Conservation (phyloP, 1,140 invertebrate species). For the Teleogryllus occipitalis region DNA sequence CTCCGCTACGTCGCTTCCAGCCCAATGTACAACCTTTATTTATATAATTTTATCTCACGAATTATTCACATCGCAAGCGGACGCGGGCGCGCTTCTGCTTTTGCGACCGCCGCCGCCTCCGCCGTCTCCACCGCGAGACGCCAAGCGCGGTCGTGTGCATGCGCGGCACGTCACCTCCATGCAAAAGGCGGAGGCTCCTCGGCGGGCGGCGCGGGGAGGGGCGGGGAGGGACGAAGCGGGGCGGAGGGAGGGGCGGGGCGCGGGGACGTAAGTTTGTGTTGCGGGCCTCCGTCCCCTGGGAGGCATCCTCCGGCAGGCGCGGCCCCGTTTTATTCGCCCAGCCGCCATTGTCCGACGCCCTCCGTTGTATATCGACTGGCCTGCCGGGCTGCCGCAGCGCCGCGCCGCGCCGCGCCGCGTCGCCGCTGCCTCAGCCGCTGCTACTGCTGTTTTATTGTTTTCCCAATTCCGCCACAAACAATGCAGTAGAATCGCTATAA, state of each 20-base stretch:
- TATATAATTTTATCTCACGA: not conserved
- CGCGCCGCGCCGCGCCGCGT: too few species aligned
- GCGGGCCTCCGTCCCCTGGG: not conserved
- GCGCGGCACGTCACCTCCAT: not conserved
- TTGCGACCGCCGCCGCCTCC: not conserved
- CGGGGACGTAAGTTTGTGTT: not conserved
- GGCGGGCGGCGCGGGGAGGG: too few species aligned
- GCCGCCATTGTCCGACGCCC: not conserved
- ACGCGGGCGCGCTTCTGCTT: too few species aligned
- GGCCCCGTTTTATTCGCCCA: not conserved
- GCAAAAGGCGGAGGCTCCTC: not conserved
- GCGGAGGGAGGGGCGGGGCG: too few species aligned
- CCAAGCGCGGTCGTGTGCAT: not conserved
- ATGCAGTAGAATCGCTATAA: not conserved
- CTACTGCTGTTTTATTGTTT: not conserved
- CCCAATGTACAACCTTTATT: not conserved
- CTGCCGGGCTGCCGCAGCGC: not conserved
- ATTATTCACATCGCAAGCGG: not conserved
- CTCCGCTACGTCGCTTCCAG: not conserved
- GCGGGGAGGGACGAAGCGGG: too few species aligned
- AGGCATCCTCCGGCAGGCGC: not conserved
- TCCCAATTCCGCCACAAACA: conserved; percentile 3
- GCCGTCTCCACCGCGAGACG: too few species aligned
- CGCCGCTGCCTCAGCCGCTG: not conserved
- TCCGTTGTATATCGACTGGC: not conserved